Conservation (phyloP, 2,888 invertebrate species). For the Cynaeus angustus region DNA sequence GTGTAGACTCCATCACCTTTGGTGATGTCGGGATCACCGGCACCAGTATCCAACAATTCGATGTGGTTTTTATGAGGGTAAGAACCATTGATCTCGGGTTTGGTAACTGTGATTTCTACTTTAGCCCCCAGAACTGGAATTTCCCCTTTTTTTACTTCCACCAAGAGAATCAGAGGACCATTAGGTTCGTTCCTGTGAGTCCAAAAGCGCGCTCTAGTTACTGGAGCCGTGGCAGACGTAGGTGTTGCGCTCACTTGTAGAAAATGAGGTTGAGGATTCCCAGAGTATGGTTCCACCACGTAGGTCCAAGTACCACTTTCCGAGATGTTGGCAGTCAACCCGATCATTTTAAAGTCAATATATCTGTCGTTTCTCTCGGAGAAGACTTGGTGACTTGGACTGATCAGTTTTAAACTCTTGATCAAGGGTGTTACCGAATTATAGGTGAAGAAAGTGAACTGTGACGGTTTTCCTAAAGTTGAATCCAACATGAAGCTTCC, state of each 20-base stretch:
- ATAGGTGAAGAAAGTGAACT: slow-evolving; percentile 74
- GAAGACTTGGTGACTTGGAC: slow-evolving; percentile 72
- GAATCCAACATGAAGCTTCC: slow-evolving; percentile 75
- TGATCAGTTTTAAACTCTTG: slow-evolving; percentile 71
- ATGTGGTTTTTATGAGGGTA: slow-evolving; percentile 68
- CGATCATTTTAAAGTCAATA: slow-evolving; percentile 73
- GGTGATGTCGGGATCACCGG: slow-evolving; percentile 79
- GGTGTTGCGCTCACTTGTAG: slow-evolving; percentile 77
- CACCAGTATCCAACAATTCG: slow-evolving; percentile 76
- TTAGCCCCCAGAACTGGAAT: slow-evolving; percentile 75
- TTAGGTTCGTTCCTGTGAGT: slow-evolving; percentile 67
- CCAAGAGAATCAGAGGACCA: slow-evolving; percentile 72
- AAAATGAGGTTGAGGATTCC: slow-evolving; percentile 77
- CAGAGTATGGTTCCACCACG: slow-evolving; percentile 74
- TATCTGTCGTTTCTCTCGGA: slow-evolving; percentile 72
- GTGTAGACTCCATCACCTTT: slow-evolving; percentile 80
- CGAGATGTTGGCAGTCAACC: slow-evolving; percentile 72
- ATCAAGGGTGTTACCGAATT: slow-evolving; percentile 73
- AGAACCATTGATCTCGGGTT: slow-evolving; percentile 66
- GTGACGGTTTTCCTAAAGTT: slow-evolving; percentile 73
- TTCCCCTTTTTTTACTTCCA: slow-evolving; percentile 75
- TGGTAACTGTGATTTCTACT: slow-evolving; percentile 73
- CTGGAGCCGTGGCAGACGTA: slow-evolving; percentile 68
- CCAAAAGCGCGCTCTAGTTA: slow-evolving; percentile 73
- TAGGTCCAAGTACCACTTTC: slow-evolving; percentile 78